phyloP scores from a whole-genome alignment of 2,113 vertebrate genomes.

The Pungitius pungitius region DNA sequence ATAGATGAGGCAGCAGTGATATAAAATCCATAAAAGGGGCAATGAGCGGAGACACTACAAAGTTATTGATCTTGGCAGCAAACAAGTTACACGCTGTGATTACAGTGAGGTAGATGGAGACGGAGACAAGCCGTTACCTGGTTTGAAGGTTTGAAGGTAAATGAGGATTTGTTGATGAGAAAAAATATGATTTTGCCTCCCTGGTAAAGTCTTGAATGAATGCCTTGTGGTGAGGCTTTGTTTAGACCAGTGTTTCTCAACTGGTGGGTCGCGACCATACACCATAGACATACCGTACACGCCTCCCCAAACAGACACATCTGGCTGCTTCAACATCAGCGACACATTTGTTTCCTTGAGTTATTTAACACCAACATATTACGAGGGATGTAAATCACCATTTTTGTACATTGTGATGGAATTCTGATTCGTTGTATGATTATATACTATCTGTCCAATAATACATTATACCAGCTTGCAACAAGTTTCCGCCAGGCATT shows the following conservation, averaged over 20 bases:
- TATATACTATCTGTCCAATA: not conserved
- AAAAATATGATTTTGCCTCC: not conserved
- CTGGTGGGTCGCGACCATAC: too few relatives aligned
- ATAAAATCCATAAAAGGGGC: not conserved
- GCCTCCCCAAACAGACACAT: conserved; percentile 26
- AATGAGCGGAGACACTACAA: not conserved
- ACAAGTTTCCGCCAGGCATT: not conserved
- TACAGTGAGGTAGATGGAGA: not conserved
- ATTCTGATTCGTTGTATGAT: not conserved
- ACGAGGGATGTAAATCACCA: not conserved
- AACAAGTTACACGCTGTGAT: not conserved
- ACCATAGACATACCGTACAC: conserved; percentile 24
- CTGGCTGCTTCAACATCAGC: conserved; percentile 3
- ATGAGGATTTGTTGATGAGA: not conserved
- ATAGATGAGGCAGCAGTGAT: not conserved
- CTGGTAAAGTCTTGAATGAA: too few relatives aligned
- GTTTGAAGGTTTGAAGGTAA: not conserved
- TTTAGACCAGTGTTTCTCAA: too few relatives aligned
- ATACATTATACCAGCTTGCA: not conserved
- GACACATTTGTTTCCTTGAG: not conserved
- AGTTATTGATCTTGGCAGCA: not conserved
- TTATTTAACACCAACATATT: not conserved
- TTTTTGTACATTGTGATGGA: not conserved
- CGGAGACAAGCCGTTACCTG: not conserved
- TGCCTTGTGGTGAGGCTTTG: not conserved